These are phyloP conservation scores for Orthonevra nobilis DNA, from an alignment of 2,888 invertebrate genomes.

Conservation along the genomic window DNA sequence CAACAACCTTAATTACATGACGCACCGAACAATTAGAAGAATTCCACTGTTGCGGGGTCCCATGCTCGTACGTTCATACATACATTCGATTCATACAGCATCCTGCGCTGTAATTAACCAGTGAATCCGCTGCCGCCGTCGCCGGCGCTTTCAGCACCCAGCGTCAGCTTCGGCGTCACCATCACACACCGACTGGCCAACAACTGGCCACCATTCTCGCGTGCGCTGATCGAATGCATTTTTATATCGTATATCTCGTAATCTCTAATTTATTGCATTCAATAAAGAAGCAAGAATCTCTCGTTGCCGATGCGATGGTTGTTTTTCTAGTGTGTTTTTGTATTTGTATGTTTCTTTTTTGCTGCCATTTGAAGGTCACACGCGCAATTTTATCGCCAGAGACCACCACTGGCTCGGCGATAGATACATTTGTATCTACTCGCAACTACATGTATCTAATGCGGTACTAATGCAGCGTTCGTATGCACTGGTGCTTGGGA, in stretches of 20 bases:
- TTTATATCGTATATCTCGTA: conserved; percentile 68
- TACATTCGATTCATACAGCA: conserved; percentile 9
- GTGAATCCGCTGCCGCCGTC: not conserved
- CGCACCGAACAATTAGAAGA: conserved; percentile 67
- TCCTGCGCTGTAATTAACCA: conserved; percentile 48
- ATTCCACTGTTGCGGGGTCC: conserved; percentile 29
- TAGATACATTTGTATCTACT: conserved; percentile 42
- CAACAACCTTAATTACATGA: conserved; percentile 61
- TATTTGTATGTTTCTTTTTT: conserved; percentile 22
- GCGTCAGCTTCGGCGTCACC: not conserved
- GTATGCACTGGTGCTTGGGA: not conserved
- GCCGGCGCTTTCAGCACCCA: no score
- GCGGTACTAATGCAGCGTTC: conserved; percentile 6
- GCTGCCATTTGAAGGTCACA: conserved; percentile 68
- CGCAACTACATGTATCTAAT: conserved; percentile 19
- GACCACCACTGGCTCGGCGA: conserved; percentile 48
- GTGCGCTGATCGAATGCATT: conserved; percentile 65
- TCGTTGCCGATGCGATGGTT: conserved; percentile 61
- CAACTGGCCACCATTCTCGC: conserved; percentile 63
- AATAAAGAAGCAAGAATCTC: conserved; percentile 67
- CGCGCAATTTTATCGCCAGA: conserved; percentile 61
- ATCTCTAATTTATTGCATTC: conserved; percentile 70
- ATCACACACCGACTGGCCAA: not conserved
- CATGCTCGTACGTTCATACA: no score
- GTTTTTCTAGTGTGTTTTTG: conserved; percentile 15